A percentile compares a stretch with the other conserved stretches of the same genome.
Conservation (phyloP, 2,888 invertebrate species). For the Trachelus tabidus region DNA sequence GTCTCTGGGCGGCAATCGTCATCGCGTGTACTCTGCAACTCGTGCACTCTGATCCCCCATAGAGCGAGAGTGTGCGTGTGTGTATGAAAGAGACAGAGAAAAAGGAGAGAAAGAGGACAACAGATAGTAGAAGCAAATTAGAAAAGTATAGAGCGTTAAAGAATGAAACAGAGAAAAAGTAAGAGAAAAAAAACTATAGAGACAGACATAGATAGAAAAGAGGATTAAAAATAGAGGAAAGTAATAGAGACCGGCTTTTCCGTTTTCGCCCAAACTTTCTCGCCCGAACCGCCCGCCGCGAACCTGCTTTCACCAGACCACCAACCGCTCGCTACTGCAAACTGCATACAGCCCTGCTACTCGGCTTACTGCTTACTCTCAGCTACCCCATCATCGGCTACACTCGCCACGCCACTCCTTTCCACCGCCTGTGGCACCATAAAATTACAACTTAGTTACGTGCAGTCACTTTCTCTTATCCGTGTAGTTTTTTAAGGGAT, state of each 20-base stretch:
- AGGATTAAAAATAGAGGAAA: neutral
- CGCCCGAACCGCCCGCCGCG: constrained; percentile 31
- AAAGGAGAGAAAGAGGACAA: neutral
- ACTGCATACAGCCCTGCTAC: constrained; percentile 63
- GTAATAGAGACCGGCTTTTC: neutral
- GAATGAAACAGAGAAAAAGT: neutral
- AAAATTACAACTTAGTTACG: constrained; percentile 65
- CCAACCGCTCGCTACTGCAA: constrained; percentile 59
- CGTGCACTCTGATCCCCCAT: constrained; percentile 40
- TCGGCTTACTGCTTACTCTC: constrained; percentile 56
- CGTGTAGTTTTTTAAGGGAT: constrained; percentile 38
- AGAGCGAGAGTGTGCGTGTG: constrained; percentile 14
- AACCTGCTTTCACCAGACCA: constrained; percentile 53
- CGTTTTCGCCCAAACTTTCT: constrained; percentile 22
- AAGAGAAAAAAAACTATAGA: neutral
- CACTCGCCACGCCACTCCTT: constrained; percentile 64
- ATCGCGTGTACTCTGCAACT: constrained; percentile 26
- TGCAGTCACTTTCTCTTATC: constrained; percentile 48
- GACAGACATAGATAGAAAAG: neutral
- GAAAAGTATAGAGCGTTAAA: neutral
- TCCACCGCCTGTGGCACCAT: constrained; percentile 67
- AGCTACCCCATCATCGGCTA: constrained; percentile 65
- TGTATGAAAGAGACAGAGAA: neutral
- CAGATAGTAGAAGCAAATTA: neutral
- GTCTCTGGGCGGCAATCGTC: neutral